A percentile compares a stretch with the other conserved stretches of the same genome.
Evolutionary conservation across 2,888 invertebrate genomes (phyloP).

Genomic region (Drosophila subquinaria): DNA sequence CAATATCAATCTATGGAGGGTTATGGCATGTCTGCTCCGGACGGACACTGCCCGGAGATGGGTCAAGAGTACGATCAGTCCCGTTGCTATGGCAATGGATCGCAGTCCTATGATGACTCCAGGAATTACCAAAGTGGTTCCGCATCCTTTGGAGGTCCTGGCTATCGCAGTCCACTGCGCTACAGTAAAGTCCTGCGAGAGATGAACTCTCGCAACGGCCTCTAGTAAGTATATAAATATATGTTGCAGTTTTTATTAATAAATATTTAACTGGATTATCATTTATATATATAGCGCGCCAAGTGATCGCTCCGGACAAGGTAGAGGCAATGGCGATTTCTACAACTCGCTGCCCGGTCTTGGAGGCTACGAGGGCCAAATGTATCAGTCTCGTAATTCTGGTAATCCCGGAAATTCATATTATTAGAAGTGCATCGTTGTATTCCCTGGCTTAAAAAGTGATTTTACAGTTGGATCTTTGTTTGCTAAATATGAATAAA

Average conservation of each 20-base stretch:
- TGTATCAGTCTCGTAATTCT: constrained; percentile 14
- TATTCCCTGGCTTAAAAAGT: constrained; percentile 16
- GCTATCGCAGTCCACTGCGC: constrained; percentile 66
- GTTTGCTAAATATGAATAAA: background rate
- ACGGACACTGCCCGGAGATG: constrained; percentile 58
- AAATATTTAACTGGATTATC: background rate
- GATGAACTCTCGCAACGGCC: constrained; percentile 72
- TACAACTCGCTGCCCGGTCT: constrained; percentile 62
- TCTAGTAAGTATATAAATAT: constrained; percentile 52
- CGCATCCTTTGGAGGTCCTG: constrained; percentile 63
- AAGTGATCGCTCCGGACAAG: constrained; percentile 48
- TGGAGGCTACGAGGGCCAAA: constrained; percentile 7
- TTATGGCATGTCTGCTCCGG: constrained; percentile 56
- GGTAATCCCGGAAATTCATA: constrained; percentile 7
- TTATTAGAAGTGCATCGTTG: constrained; percentile 14
- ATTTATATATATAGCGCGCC: constrained; percentile 47
- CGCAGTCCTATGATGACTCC: constrained; percentile 53
- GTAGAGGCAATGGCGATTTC: constrained; percentile 66
- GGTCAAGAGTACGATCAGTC: constrained; percentile 44
- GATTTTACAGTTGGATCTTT: constrained; percentile 7
- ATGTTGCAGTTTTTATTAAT: background rate
- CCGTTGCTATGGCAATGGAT: constrained; percentile 32
- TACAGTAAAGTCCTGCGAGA: constrained; percentile 62
- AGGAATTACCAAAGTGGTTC: constrained; percentile 48
- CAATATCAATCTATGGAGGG: constrained; percentile 52